Conservation (phyloP, 2,113 vertebrate species). For the Percina caprodes region DNA sequence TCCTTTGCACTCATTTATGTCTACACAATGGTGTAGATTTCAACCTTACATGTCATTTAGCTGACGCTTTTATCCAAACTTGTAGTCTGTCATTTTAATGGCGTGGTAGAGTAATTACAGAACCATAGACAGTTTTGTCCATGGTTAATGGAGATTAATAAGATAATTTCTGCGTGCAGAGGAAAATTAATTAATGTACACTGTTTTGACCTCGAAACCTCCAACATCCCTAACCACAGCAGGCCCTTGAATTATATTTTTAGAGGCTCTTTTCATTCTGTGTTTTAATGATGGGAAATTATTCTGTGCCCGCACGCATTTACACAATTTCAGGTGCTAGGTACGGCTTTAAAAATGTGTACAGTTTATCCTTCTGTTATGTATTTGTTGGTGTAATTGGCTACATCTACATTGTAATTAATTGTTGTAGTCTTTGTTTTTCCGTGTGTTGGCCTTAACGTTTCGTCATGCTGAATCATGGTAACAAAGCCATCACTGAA, state of each 20-base stretch:
- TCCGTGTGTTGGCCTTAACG: not conserved
- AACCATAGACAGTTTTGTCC: constrained; percentile 34
- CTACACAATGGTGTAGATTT: constrained; percentile 5
- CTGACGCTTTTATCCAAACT: not conserved
- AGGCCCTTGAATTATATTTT: constrained; percentile 29
- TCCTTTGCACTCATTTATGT: not conserved
- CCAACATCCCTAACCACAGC: constrained; percentile 30
- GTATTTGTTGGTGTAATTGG: constrained; percentile 3
- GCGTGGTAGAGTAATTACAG: constrained; percentile 47
- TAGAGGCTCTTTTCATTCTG: constrained; percentile 28
- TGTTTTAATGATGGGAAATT: constrained; percentile 29
- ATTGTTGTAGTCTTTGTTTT: not conserved
- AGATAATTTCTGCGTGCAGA: constrained; percentile 48
- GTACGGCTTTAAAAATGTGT: not conserved
- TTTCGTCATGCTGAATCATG: not conserved
- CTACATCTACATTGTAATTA: constrained; percentile 1
- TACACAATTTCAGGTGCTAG: not conserved
- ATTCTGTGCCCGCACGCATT: not conserved
- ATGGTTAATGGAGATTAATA: constrained; percentile 64
- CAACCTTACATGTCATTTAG: not conserved
- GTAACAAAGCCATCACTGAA: not conserved
- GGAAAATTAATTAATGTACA: constrained; percentile 52
- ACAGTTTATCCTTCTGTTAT: not conserved
- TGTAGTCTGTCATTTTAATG: constrained; percentile 20
- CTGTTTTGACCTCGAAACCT: constrained; percentile 53